A percentile compares a stretch with the other conserved stretches of the same genome.
Conservation (phyloP, 2,888 invertebrate genomes). For the Dryocosmus kuriphilus region DNA sequence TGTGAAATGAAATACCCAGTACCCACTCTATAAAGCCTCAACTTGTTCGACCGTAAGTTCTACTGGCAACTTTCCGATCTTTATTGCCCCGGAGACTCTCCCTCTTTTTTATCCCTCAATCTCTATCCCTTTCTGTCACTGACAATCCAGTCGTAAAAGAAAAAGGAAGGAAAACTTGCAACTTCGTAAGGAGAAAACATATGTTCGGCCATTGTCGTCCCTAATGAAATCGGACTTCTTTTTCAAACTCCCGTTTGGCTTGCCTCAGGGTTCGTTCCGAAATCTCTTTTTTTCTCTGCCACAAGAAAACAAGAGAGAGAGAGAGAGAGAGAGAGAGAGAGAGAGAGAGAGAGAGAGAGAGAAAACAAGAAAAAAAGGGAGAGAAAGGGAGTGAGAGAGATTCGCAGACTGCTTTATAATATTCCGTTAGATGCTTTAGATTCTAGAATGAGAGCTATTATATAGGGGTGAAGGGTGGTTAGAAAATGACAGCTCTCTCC, state of each 20-base stretch:
- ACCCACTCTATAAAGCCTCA: slow-evolving; percentile 45
- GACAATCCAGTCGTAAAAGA: slow-evolving; percentile 23
- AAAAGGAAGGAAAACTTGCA: slow-evolving; percentile 33
- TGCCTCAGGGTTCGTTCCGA: slow-evolving; percentile 20
- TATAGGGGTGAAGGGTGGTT: neutral
- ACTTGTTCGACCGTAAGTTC: slow-evolving; percentile 53
- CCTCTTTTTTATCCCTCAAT: neutral
- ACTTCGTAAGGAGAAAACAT: slow-evolving; percentile 47
- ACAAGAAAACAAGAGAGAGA: neutral
- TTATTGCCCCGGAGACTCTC: slow-evolving; percentile 45
- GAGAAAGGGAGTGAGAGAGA: neutral
- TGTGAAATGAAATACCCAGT: slow-evolving; percentile 21
- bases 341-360: neutral
- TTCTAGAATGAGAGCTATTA: neutral
- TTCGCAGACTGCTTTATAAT: neutral
- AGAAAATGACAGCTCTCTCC: neutral
- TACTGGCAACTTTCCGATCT: slow-evolving; percentile 53
- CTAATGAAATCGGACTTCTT: slow-evolving; percentile 58
- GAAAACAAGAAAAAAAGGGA: neutral
- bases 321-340: too few relatives aligned
- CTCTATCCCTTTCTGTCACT: slow-evolving; percentile 19
- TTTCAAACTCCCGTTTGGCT: slow-evolving; percentile 49
- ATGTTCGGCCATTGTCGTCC: slow-evolving; percentile 46
- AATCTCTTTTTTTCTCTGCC: slow-evolving; percentile 4
- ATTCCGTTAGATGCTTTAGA: neutral